Conservation (phyloP, 2,888 invertebrate genomes). For the Ceraclea dissimilis region DNA sequence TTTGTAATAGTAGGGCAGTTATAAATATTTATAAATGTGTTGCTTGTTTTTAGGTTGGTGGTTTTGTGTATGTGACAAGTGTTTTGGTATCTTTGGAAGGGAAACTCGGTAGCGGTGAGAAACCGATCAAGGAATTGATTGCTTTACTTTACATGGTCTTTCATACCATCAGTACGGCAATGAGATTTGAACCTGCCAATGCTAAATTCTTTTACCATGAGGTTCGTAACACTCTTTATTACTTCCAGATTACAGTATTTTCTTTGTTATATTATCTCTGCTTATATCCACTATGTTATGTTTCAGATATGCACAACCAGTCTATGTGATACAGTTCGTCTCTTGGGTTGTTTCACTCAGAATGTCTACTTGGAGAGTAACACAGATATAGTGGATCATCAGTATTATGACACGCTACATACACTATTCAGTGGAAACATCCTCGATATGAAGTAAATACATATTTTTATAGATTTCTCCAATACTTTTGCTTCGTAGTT, state of each 20-base stretch:
- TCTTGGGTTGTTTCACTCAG: conserved; percentile 81
- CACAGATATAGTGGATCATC: conserved; percentile 38
- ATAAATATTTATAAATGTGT: background rate
- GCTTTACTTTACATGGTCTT: conserved; percentile 81
- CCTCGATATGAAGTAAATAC: conserved; percentile 57
- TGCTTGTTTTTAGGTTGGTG: conserved; percentile 61
- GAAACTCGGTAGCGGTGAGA: conserved; percentile 49
- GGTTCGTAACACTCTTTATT: conserved; percentile 39
- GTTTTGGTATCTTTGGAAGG: conserved; percentile 89
- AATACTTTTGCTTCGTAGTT: no score
- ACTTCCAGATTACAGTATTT: background rate
- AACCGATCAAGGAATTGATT: conserved; percentile 56
- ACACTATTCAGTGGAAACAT: conserved; percentile 71
- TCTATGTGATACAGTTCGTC: conserved; percentile 83
- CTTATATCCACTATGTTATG: conserved; percentile 11
- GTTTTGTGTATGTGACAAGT: conserved; percentile 95
- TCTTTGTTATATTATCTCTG: conserved; percentile 3
- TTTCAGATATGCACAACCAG: conserved; percentile 85
- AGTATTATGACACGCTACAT: conserved; percentile 54
- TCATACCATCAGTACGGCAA: conserved; percentile 91
- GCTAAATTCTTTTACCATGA: conserved; percentile 97
- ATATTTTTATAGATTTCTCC: background rate
- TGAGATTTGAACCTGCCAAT: conserved; percentile 99
- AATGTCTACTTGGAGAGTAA: conserved; percentile 44
- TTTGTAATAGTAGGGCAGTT: background rate